Base-by-base conservation (phyloP, 2,113 vertebrate genomes). In the Perccottus glenii region DNA sequence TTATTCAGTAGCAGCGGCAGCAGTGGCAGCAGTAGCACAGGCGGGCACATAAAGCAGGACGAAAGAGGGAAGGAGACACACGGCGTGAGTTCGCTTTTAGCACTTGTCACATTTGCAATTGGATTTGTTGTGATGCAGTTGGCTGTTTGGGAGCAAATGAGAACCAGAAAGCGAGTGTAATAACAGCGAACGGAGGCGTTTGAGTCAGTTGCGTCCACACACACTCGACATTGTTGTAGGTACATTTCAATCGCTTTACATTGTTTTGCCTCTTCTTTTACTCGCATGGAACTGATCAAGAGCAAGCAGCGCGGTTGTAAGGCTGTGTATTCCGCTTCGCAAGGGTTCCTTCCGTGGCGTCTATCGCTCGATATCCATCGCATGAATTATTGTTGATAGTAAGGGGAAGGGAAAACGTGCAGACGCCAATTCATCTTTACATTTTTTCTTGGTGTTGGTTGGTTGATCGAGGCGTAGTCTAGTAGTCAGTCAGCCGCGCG, bases 71-170 rank as follows among this genome's bases (percentile, higher is more conserved):
- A 55, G 90, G 92, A 91, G 92, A 83, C 90, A 87, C 90, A 71
- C 93, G 89, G 94, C 82, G 89, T 87, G 91, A 92, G 91, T 93
- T 92, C 85, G 93, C 93, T 93, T 91, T 91, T 75, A 93, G 92
- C 93, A 64, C 88, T 91, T 93, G 91, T 90, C 91, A 90, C 82
- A 85, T 89, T 88, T 83, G 89, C 88, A 81, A 85, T 89, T 88
- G 92, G 91, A 88, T 90, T 93, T 94, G 91, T 94, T 90, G 52
- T 81, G 92, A 93, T 93, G 82, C 92, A 91, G 93, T 95, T 95
- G 93, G 52, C 88, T 83, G 93, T 91, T 94, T 92, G 90, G 77
- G 92, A 93, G 92, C 90, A 92, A 93, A 95, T 92, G 94, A 94
- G 85, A 92, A 81, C 87, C 89, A 92, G 91, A 85, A 78, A 75